Evolutionary conservation across 2,113 vertebrate species (phyloP), one percentile per base, ranked within the genome.

Genomic region (Cochlearius cochlearius): DNA sequence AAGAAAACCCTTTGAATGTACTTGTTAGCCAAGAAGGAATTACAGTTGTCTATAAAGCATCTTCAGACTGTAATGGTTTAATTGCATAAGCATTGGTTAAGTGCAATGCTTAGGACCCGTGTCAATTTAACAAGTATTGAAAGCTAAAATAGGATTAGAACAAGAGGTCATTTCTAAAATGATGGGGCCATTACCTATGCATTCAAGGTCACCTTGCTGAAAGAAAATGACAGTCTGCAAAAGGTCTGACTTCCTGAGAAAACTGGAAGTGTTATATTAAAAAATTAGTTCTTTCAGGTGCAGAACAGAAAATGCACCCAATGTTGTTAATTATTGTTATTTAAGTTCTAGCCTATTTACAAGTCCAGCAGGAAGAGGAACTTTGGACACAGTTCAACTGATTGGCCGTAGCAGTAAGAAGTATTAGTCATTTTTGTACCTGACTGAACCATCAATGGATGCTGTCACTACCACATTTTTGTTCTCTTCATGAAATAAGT

Each of bases 381-480:
- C 53, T 72, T 45, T 39, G 56, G 56, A 71, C 52, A 41, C 13
- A 74, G 38, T 43, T 82, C 56, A 91, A 56, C 22, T 68, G 39
- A 82, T 59, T 64, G 15, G 53, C 14, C 41, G 53, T 14, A 73
- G 29, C 66, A 60, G 7, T 75, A 52, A 62, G 29, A 88, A 74
- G 7, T 10, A 39, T 69, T 58, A 56, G 20, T 27, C 5, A 84
- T 93, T 81, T 94, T 82, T 91, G 41, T 97, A 98, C 98, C 98
- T 98, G 68, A 98, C 95, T 29, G 98, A 98, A 91, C 96, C 96
- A 80, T 98, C 98, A 13, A 59, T 10, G 47, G 98, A 98, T 77
- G 97, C 96, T 26, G 98, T 98, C 7, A 97, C 95, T 62, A 98
- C 69, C 73, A 98, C 38, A 36, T 97, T 97, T 89, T 96, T 98